phyloP scores from a whole-genome alignment of 2,797 vertebrate genomes.

The Oreortyx pictus region DNA sequence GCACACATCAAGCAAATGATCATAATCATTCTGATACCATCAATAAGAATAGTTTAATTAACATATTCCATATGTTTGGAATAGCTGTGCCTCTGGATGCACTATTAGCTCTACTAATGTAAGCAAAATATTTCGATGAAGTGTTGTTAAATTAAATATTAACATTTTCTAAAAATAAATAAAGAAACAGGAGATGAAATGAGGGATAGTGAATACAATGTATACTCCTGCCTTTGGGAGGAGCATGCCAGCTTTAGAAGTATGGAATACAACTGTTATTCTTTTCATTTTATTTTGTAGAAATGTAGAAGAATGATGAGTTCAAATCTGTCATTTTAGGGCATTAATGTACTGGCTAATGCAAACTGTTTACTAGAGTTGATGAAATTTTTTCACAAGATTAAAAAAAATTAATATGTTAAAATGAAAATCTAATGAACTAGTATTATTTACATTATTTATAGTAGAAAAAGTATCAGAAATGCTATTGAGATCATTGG shows the following conservation, averaged over 20 bases:
- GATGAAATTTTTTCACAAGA: background rate
- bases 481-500: background rate
- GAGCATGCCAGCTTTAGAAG: background rate
- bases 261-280: background rate
- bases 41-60: constrained; percentile 11
- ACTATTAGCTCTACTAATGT: background rate
- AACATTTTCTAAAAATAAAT: background rate
- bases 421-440: background rate
- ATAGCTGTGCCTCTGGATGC: background rate
- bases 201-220: background rate
- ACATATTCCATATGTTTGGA: background rate
- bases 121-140: background rate
- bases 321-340: background rate
- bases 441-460: background rate
- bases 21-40: constrained; percentile 1
- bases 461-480: background rate
- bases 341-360: background rate
- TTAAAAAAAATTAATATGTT: background rate
- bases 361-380: background rate
- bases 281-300: background rate
- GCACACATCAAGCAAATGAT: constrained; percentile 1
- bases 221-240: background rate
- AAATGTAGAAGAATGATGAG: background rate
- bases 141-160: background rate
- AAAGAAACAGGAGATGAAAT: background rate